Percentiles rank a stretch among this genome's conserved stretches.
Evolutionary conservation across 1,140 invertebrate species (phyloP).

Genomic region (Rhyacophila brunnea): DNA sequence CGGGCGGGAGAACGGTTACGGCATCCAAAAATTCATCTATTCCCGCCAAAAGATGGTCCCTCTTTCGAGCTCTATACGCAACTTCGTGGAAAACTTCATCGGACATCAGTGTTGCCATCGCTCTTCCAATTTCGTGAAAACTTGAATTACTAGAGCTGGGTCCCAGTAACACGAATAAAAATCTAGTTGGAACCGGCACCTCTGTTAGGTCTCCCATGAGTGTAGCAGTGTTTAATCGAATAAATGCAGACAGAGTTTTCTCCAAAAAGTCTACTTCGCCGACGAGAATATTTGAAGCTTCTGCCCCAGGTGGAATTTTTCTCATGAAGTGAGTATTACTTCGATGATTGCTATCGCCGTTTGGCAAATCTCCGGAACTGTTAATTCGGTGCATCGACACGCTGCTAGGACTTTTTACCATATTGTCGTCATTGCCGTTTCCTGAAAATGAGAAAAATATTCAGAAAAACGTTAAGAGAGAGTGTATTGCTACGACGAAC

Average conservation of each 20-base stretch:
- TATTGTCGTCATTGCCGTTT: constrained; percentile 53
- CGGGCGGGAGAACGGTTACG: constrained; percentile 94
- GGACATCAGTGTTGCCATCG: constrained; percentile 99
- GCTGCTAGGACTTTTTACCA: constrained; percentile 77
- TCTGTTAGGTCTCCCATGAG: constrained; percentile 94
- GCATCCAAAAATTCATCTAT: constrained; percentile 98
- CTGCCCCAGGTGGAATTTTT: constrained; percentile 95
- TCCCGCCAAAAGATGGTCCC: constrained; percentile 91
- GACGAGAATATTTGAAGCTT: constrained; percentile 96
- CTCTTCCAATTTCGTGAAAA: constrained; percentile 96
- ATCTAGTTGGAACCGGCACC: constrained; percentile 94
- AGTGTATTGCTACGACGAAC: no score
- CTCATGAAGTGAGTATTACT: constrained; percentile 92
- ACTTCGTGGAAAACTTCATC: constrained; percentile 99
- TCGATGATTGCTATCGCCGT: constrained; percentile 71
- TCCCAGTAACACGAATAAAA: constrained; percentile 92
- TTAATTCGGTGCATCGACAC: constrained; percentile 77
- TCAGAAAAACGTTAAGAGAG: no score
- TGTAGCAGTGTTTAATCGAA: constrained; percentile 85
- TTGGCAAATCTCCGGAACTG: constrained; percentile 67
- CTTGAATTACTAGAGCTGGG: constrained; percentile 76
- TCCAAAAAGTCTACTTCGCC: constrained; percentile 97
- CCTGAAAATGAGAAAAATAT: constrained; percentile 40
- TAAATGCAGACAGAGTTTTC: constrained; percentile 87
- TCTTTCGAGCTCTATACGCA: constrained; percentile 91